Conservation (phyloP, 2,888 invertebrate species). For the Melieria picta region DNA sequence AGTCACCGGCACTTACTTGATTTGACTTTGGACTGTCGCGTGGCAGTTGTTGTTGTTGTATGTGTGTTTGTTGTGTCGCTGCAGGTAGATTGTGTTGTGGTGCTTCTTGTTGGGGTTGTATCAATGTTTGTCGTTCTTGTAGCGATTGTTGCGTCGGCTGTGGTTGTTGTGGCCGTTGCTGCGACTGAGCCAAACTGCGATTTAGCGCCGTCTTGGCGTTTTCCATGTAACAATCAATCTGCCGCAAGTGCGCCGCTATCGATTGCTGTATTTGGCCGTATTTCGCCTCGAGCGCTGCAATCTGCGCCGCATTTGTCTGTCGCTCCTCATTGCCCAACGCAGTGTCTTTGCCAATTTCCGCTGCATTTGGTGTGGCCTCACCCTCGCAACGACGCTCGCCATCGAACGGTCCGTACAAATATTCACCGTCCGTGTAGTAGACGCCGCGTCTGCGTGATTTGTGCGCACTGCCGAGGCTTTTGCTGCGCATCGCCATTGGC, state of each 20-base stretch:
- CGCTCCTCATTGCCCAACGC: constrained; percentile 41
- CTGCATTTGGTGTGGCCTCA: background rate
- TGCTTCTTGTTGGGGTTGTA: constrained; percentile 14
- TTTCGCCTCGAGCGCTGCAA: constrained; percentile 56
- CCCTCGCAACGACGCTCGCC: constrained; percentile 18
- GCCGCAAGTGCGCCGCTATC: constrained; percentile 61
- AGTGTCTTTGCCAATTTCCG: constrained; percentile 39
- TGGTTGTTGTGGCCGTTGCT: constrained; percentile 30
- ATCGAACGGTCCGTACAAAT: constrained; percentile 50
- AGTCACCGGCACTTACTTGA: constrained; percentile 46
- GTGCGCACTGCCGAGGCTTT: constrained; percentile 19
- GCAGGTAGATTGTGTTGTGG: constrained; percentile 2
- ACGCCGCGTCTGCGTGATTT: constrained; percentile 46
- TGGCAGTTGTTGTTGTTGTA: background rate
- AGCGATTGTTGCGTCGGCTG: constrained; percentile 1
- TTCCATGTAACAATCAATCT: constrained; percentile 63
- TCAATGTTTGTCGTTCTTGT: background rate
- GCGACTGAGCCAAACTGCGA: constrained; percentile 47
- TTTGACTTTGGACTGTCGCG: constrained; percentile 25
- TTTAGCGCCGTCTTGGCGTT: constrained; percentile 61
- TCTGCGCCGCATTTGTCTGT: constrained; percentile 48
- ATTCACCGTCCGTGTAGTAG: constrained; percentile 54
- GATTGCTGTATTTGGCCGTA: constrained; percentile 63
- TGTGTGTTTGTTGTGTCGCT: constrained; percentile 16
- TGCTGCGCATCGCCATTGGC: background rate